Conservation (phyloP, 2,888 invertebrate species). For the Drosophila peninsularis region DNA sequence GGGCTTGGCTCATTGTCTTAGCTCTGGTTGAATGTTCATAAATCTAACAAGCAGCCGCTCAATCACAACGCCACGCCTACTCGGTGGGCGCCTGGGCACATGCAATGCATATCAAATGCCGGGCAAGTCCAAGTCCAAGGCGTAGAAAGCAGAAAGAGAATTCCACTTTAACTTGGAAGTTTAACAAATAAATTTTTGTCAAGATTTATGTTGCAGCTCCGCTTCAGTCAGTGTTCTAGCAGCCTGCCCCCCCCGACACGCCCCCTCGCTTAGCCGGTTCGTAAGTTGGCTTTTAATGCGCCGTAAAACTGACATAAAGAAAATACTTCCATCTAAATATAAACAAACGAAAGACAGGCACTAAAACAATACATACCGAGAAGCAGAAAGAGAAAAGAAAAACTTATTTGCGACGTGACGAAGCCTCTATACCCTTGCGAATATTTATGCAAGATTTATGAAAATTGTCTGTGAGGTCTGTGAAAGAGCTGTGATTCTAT, state of each 20-base stretch:
- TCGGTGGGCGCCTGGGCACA: slow-evolving; percentile 53
- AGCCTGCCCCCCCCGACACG: slow-evolving; percentile 3
- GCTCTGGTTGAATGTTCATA: slow-evolving; percentile 46
- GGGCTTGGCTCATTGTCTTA: slow-evolving; percentile 35
- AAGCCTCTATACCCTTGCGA: slow-evolving; percentile 18
- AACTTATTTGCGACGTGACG: slow-evolving; percentile 1
- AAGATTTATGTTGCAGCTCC: slow-evolving; percentile 69
- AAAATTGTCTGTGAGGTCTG: neutral
- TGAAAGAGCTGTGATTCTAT: neutral
- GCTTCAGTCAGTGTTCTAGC: slow-evolving; percentile 39
- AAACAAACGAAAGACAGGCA: slow-evolving; percentile 64
- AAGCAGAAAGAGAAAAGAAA: slow-evolving; percentile 32
- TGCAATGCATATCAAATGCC: slow-evolving; percentile 71
- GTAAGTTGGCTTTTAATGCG: slow-evolving; percentile 62
- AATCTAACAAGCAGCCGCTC: slow-evolving; percentile 70
- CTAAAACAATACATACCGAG: slow-evolving; percentile 28
- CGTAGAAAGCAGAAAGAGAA: neutral
- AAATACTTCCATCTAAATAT: slow-evolving; percentile 76
- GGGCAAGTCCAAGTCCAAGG: slow-evolving; percentile 24
- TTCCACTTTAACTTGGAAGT: slow-evolving; percentile 50
- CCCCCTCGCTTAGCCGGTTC: slow-evolving; percentile 34
- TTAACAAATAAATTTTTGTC: slow-evolving; percentile 71
- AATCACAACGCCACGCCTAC: slow-evolving; percentile 60
- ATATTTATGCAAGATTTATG: neutral
- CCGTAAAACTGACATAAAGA: slow-evolving; percentile 65